phyloP scores from a whole-genome alignment of 2,113 vertebrate genomes.

The Peromyscus maniculatus region DNA sequence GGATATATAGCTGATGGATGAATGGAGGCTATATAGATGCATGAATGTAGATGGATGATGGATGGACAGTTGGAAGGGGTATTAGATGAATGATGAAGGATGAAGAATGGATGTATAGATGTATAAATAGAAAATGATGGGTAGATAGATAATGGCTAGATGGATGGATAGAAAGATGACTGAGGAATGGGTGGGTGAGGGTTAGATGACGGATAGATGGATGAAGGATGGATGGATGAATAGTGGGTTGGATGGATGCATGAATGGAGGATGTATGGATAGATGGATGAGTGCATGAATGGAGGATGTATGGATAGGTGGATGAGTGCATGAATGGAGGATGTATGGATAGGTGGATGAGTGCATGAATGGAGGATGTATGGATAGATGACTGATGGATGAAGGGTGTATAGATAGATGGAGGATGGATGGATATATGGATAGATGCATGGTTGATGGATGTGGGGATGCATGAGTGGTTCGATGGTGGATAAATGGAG shows the following conservation, averaged over 20 bases:
- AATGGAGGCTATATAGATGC: background rate
- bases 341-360: background rate
- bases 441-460: background rate
- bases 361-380: background rate
- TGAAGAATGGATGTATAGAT: too few species aligned
- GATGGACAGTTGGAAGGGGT: background rate
- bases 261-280: background rate
- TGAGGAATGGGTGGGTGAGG: background rate
- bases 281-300: background rate
- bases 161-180: background rate
- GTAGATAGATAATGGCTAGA: background rate
- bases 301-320: background rate
- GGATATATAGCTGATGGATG: background rate
- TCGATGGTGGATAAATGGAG: background rate
- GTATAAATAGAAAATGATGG: accelerated
- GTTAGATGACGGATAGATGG: background rate
- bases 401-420: background rate
- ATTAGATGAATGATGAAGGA: background rate
- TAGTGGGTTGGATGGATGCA: background rate
- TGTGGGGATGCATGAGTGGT: background rate
- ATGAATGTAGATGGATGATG: background rate
- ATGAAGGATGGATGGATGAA: background rate
- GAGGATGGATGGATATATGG: background rate
- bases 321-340: background rate
- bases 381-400: background rate